Percentiles rank a stretch among this genome's conserved stretches.
These are phyloP conservation scores for Phyllopteryx taeniolatus DNA, from an alignment of 2,113 vertebrate genomes.

Conservation along the genomic window DNA sequence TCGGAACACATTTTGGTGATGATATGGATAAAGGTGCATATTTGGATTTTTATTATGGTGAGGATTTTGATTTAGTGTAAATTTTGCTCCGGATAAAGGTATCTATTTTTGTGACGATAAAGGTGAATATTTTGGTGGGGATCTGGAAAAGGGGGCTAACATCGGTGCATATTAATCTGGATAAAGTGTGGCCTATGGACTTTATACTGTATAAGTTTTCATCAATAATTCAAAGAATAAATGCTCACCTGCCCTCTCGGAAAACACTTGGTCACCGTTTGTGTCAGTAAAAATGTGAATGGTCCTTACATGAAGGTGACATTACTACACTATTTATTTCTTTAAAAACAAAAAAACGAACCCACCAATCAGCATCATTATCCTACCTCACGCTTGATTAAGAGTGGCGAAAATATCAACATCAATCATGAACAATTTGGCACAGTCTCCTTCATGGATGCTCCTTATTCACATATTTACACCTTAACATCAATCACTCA, in stretches of 20 bases:
- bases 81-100: too few species aligned
- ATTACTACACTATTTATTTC: neutral
- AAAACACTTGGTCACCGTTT: neutral
- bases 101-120: too few species aligned
- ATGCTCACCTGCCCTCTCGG: neutral
- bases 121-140: too few species aligned
- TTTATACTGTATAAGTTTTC: neutral
- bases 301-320: conserved; percentile 1
- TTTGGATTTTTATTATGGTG: too few species aligned
- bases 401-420: neutral
- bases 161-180: too few species aligned
- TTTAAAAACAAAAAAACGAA: neutral
- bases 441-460: neutral
- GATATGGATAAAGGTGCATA: too few species aligned
- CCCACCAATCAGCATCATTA: neutral
- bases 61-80: too few species aligned
- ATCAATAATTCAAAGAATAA: neutral
- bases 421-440: neutral
- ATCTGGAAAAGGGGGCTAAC: too few species aligned
- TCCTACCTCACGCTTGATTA: neutral
- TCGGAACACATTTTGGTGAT: too few species aligned
- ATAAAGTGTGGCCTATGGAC: neutral
- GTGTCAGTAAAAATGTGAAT: neutral
- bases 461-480: neutral
- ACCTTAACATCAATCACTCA: neutral